A percentile compares a stretch with the other conserved stretches of the same genome.
These are phyloP conservation scores for Julus scanicus DNA, from an alignment of 2,888 invertebrate species.

Conservation along the genomic window DNA sequence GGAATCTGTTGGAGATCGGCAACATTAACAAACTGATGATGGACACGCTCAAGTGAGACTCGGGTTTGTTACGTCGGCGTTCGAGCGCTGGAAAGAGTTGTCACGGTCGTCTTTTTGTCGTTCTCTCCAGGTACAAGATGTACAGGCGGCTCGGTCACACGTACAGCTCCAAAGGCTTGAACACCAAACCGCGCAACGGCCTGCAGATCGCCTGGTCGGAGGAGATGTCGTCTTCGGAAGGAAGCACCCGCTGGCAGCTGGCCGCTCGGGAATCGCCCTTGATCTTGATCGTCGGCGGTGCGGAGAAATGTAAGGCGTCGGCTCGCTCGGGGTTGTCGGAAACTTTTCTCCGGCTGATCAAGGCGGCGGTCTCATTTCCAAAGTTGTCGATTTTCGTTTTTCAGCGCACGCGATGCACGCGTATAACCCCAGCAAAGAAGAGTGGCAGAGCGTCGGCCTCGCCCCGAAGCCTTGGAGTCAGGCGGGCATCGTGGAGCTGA, in stretches of 20 bases:
- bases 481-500: neutral
- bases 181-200: neutral
- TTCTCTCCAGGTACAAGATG: slow-evolving; percentile 39
- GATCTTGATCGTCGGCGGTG: slow-evolving; percentile 46
- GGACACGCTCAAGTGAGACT: neutral
- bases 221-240: neutral
- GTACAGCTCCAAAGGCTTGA: neutral
- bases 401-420: slow-evolving; percentile 6
- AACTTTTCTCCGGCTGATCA: too few relatives aligned
- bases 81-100: too few relatives aligned
- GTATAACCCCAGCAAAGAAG: neutral
- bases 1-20: neutral
- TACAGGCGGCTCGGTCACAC: neutral
- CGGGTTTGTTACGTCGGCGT: neutral
- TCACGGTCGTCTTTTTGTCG: neutral
- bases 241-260: neutral
- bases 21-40: slow-evolving; percentile 49
- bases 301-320: neutral
- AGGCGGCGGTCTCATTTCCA: neutral
- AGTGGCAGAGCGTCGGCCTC: neutral
- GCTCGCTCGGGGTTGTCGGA: too few relatives aligned
- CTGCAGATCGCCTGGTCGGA: neutral
- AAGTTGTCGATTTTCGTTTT: neutral
- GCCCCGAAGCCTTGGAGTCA: slow-evolving; percentile 34
- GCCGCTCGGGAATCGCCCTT: neutral